Evolutionary conservation across 1,140 invertebrate genomes (phyloP).

Genomic region (Penaeus vannamei): DNA sequence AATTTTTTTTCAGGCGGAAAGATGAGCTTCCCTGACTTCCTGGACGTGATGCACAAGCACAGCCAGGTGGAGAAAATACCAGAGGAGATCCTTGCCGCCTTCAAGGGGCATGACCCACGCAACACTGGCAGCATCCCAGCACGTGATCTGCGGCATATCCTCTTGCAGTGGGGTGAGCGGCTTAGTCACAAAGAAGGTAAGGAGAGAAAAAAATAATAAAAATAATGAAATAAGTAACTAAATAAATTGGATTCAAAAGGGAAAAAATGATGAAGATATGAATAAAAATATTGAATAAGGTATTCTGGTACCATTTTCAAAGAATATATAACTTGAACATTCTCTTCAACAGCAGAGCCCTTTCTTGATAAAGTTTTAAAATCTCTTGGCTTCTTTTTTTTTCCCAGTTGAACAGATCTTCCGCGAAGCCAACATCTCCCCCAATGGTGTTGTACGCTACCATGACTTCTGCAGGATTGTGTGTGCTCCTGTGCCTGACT

Average conservation of each 20-base stretch:
- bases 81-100: conserved; percentile 91
- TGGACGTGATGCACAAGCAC: conserved; percentile 95
- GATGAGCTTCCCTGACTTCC: conserved; percentile 95
- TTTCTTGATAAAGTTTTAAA: neutral
- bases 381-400: conserved; percentile 25
- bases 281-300: neutral
- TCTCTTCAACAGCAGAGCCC: conserved; percentile 11
- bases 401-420: conserved; percentile 91
- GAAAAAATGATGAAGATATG: neutral
- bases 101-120: conserved; percentile 85
- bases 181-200: conserved; percentile 89
- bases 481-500: conserved; percentile 94
- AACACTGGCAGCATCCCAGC: conserved; percentile 85
- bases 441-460: conserved; percentile 87
- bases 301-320: too few relatives aligned
- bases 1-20: conserved; percentile 79
- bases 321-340: neutral
- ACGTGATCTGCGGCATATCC: conserved; percentile 86
- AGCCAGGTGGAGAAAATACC: conserved; percentile 88
- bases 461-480: conserved; percentile 95
- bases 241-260: neutral
- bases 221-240: conserved; percentile 7
- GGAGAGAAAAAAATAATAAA: neutral
- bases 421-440: conserved; percentile 89
- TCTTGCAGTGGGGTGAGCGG: conserved; percentile 93